Evolutionary conservation across 2,113 vertebrate species (phyloP), one percentile per base, ranked within the genome.

Genomic region (Anthoscopus minutus): DNA sequence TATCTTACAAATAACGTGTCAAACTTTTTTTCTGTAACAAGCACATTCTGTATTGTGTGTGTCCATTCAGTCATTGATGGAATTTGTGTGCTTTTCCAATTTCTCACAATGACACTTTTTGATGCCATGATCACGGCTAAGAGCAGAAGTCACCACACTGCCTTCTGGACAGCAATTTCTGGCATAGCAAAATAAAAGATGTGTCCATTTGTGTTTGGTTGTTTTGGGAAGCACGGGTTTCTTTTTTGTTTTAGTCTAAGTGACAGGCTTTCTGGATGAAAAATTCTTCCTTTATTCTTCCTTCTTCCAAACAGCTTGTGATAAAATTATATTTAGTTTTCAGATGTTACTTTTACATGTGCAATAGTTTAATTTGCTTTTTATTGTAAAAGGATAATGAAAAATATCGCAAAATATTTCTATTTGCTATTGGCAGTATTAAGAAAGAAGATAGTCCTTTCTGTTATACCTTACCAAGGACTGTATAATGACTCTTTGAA

Each of bases 31-130:
- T 72, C 79, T 30, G 11, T 94, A 93, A 90, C 70, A 89, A 94
- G 37, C 61, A 57, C n/a, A 84, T 90, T 93, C 83, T 86, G 42
- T 67, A 77, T 69, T 62, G 74, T 91, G 65, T 96, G 77, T 95
- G 87, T 69, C 84, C 81, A 66, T 37, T 89, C 78, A 82, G 89
- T 94, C 91, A 90, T 92, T 97, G 80, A 95, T 90, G 60, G 80
- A 94, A 93, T 92, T 92, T 92, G 69, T 93, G 82, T 70, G 83
- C 54, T 96, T 93, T 94, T 92, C 70, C 85, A 94, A 37, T 96
- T 96, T 94, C 73, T 96, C 60, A 89, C 79, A 92, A 96, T 89
- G 82, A 92, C 64, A 79, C 4, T 87, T 97, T 91, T 76, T 10
- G 2, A 65, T 73, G 40, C 87, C 57, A 20, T 61, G 69, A 61